Evolutionary conservation across 2,888 invertebrate genomes (phyloP).

Genomic region (Sepioteuthis lessoniana): DNA sequence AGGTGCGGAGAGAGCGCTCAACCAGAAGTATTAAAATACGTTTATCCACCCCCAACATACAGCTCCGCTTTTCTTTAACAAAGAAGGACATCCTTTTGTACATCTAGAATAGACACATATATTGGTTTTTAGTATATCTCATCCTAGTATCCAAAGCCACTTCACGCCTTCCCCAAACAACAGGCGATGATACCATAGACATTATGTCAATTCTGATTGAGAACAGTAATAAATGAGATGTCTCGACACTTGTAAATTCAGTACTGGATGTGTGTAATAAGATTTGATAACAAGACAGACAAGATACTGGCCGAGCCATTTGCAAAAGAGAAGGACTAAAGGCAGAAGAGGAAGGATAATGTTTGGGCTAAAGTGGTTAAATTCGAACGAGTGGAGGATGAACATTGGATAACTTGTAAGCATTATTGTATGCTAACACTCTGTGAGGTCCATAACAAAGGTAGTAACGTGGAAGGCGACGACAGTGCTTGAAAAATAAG

Average conservation of each 20-base stretch:
- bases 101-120: neutral
- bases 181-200: neutral
- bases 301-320: neutral
- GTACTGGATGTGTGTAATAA: neutral
- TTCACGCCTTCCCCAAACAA: neutral
- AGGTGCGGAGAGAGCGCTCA: neutral
- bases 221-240: neutral
- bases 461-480: too few relatives aligned
- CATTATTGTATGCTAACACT: too few relatives aligned
- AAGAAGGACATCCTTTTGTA: neutral
- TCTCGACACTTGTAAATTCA: neutral
- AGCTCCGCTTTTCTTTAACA: neutral
- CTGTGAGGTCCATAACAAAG: too few relatives aligned
- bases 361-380: too few relatives aligned
- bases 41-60: neutral
- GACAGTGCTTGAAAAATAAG: too few relatives aligned
- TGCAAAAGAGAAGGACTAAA: neutral
- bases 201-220: neutral
- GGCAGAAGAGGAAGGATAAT: neutral
- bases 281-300: neutral
- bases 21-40: slow-evolving; percentile 18
- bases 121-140: neutral
- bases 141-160: neutral
- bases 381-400: too few relatives aligned
- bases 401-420: too few relatives aligned